Evolutionary conservation across 2,113 vertebrate species (phyloP).

Genomic region (Scomber scombrus): DNA sequence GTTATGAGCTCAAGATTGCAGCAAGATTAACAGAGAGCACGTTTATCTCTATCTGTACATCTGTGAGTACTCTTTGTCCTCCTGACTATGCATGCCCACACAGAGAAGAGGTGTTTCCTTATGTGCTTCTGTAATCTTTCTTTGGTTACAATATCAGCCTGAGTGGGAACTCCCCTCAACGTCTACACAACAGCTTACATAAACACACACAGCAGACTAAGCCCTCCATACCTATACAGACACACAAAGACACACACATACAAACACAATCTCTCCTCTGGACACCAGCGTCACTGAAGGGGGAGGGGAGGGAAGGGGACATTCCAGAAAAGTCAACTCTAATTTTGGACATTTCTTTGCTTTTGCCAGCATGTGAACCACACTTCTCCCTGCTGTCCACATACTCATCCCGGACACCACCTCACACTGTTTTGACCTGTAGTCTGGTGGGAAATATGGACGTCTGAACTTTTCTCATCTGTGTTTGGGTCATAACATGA

Average conservation of each 20-base stretch:
- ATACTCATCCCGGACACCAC: background rate
- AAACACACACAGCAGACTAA: constrained; percentile 30
- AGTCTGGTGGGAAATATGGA: constrained; percentile 13
- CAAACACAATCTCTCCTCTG: constrained; percentile 34
- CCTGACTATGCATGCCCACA: background rate
- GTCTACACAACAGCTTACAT: constrained; percentile 21
- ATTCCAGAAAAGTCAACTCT: constrained; percentile 69
- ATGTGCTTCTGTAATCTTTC: background rate
- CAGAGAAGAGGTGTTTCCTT: background rate
- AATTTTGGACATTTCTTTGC: constrained; percentile 67
- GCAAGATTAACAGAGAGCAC: background rate
- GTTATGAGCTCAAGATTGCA: background rate
- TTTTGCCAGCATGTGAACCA: constrained; percentile 37
- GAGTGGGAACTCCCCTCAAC: constrained; percentile 13
- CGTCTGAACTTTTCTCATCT: constrained; percentile 1
- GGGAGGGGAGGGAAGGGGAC: constrained; percentile 48
- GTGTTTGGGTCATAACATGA: constrained; percentile 1
- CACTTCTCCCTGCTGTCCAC: background rate
- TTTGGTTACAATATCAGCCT: constrained; percentile 11
- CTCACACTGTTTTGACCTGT: constrained; percentile 14
- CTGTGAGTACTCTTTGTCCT: background rate
- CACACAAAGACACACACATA: constrained; percentile 27
- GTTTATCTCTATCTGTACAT: background rate
- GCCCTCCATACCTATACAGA: background rate
- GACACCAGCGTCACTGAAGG: constrained; percentile 45